A percentile compares a stretch with the other conserved stretches of the same genome.
phyloP scores from a whole-genome alignment of 92 coral and sea anemone species.

The Porites lobata region DNA sequence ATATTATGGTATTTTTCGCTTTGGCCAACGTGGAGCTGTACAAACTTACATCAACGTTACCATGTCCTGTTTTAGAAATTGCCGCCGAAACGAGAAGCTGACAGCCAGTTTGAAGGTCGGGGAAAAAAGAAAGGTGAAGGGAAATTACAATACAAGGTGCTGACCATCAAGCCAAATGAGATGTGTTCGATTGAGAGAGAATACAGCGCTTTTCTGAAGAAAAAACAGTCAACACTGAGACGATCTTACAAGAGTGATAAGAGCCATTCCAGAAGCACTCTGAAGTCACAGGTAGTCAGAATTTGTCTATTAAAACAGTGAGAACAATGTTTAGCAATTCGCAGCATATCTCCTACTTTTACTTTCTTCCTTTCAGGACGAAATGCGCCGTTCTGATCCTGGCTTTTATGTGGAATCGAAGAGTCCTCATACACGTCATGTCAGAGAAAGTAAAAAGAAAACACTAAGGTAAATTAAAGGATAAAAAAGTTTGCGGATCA shows the following conservation, averaged over 20 bases:
- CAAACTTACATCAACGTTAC: too few relatives aligned
- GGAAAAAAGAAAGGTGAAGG: slow-evolving; percentile 65
- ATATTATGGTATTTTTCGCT: too few relatives aligned
- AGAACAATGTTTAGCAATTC: not conserved
- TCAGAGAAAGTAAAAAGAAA: slow-evolving; percentile 1
- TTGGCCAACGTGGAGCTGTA: too few relatives aligned
- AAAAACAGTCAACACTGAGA: slow-evolving; percentile 3
- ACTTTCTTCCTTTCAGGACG: slow-evolving; percentile 15
- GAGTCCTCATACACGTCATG: slow-evolving; percentile 4
- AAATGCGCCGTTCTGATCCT: slow-evolving; percentile 36
- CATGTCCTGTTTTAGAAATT: slow-evolving; percentile 62
- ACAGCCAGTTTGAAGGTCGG: slow-evolving; percentile 57
- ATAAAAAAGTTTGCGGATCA: not conserved
- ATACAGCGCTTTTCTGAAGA: slow-evolving; percentile 51
- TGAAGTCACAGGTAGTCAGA: slow-evolving; percentile 32
- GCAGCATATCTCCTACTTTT: not conserved
- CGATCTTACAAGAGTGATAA: slow-evolving; percentile 1
- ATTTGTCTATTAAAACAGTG: not conserved
- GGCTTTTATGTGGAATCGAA: slow-evolving; percentile 10
- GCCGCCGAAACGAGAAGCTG: slow-evolving; percentile 64
- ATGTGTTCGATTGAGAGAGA: slow-evolving; percentile 89
- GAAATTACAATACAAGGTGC: slow-evolving; percentile 34
- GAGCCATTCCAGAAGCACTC: slow-evolving; percentile 18
- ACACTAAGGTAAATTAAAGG: not conserved
- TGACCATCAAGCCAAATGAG: slow-evolving; percentile 78